Evolutionary conservation across 2,888 invertebrate genomes (phyloP).

Genomic region (Branchellion lobata): DNA sequence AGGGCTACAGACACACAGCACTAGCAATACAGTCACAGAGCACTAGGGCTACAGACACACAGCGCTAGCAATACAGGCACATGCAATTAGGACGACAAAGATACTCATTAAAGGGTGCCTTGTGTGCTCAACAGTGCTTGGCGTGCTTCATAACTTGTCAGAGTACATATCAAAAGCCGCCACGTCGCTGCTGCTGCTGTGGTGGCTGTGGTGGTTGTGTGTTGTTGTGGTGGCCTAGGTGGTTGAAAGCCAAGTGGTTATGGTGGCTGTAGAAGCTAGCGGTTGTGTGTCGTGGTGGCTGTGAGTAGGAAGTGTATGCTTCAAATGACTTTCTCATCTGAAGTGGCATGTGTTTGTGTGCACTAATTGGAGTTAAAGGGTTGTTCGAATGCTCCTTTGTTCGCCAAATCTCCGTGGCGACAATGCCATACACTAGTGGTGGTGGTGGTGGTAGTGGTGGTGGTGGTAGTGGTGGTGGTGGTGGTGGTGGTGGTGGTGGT

Average conservation of each 20-base stretch:
- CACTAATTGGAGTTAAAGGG: too few species aligned
- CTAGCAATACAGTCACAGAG: background rate
- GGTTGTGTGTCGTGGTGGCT: too few species aligned
- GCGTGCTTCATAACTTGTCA: too few species aligned
- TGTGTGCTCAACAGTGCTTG: background rate
- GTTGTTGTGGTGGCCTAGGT: background rate
- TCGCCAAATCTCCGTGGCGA: too few species aligned
- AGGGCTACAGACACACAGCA: too few species aligned
- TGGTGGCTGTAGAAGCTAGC: background rate
- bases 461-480: background rate
- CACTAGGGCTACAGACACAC: too few species aligned
- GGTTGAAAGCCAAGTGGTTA: too few species aligned
- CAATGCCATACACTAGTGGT: background rate
- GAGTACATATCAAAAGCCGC: background rate
- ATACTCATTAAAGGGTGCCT: background rate
- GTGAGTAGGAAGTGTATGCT: too few species aligned
- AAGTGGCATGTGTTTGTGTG: too few species aligned
- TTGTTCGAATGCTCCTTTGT: too few species aligned
- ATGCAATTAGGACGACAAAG: too few species aligned
- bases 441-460: background rate
- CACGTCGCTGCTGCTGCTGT: background rate
- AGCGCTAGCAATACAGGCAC: background rate
- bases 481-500: background rate
- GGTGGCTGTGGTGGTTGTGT: slow-evolving; percentile 6
- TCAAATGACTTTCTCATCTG: too few species aligned